Evolutionary conservation across 2,888 invertebrate species (phyloP).

Genomic region (Syritta pipiens): DNA sequence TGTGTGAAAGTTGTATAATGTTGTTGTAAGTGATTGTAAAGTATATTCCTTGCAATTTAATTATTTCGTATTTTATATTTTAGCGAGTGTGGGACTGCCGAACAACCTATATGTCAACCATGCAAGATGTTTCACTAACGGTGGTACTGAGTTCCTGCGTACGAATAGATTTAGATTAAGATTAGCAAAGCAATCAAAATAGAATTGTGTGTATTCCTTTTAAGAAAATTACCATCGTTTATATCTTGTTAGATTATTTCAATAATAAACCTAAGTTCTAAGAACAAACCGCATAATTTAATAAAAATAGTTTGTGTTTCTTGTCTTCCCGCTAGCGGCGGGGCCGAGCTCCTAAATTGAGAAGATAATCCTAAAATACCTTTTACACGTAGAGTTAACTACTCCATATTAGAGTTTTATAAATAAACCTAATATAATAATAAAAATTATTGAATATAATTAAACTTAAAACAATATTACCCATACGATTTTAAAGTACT

Average conservation of each 20-base stretch:
- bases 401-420: neutral
- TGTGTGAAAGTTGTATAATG: constrained; percentile 69
- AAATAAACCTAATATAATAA: neutral
- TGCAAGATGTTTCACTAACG: constrained; percentile 59
- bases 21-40: constrained; percentile 67
- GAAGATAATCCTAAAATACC: no score
- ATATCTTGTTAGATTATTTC: constrained; percentile 3
- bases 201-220: neutral
- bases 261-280: neutral
- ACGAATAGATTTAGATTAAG: neutral
- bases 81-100: constrained; percentile 66
- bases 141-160: neutral
- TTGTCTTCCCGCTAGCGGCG: neutral
- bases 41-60: neutral
- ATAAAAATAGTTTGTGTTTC: neutral
- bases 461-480: no score
- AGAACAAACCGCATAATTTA: no score
- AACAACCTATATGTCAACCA: constrained; percentile 63
- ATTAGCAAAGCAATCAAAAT: constrained; percentile 32
- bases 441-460: neutral
- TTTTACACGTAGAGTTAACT: no score
- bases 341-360: no score
- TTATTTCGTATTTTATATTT: neutral
- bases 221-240: neutral
- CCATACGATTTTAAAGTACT: no score